Base-by-base conservation (phyloP, 2,113 vertebrate species). In the Bubalus kerabau region DNA sequence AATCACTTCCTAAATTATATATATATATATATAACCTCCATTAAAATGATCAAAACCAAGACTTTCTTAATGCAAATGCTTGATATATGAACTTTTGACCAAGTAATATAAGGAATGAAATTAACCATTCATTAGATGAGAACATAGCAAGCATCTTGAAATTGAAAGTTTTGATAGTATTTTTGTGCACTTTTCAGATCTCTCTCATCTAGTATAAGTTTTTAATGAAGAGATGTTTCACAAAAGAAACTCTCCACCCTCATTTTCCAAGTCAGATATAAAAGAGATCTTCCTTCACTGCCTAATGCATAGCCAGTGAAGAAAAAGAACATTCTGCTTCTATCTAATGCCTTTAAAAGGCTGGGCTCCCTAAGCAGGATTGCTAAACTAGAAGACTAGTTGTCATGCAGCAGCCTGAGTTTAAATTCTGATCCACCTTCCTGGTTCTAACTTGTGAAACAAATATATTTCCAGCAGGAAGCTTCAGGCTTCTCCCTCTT, bases 311-410 rank as follows among this genome's bases (percentile, higher is more conserved):
- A 97, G 71, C 71, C 50, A 54, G n/a, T 59, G 92, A 23, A 87
- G 60, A 71, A 91, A 92, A 92, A 82, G 23, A 67, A 36, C 13
- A 30, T 91, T 97, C 96, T 97, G 23, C 84, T 96, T 21, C 78
- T 59, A 15, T 89, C n/a, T 90, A 14, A 30, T 96, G 95, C 24
- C 54, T 52, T 97, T 96, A 97, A 97, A 98, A 96, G 88, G 91
- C 30, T 97, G 50, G 50, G n/a, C 46, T 99, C 54, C 48, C 13
- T 60, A 94, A 84, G 94, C 94, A 97, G 21, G 3, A 89, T 93
- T 93, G 48, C 74, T 98, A 95, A 97, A 92, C 67, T 50, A 87
- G 81, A 92, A 97, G 90, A 96, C 90, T 92, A 97, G 17, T 82
- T 97, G 98, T 97, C 60, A 24, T n/a, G 46, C 90, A 78, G 9